phyloP scores from a whole-genome alignment of 1,140 invertebrate genomes.

The Acromyrmex echinatior region DNA sequence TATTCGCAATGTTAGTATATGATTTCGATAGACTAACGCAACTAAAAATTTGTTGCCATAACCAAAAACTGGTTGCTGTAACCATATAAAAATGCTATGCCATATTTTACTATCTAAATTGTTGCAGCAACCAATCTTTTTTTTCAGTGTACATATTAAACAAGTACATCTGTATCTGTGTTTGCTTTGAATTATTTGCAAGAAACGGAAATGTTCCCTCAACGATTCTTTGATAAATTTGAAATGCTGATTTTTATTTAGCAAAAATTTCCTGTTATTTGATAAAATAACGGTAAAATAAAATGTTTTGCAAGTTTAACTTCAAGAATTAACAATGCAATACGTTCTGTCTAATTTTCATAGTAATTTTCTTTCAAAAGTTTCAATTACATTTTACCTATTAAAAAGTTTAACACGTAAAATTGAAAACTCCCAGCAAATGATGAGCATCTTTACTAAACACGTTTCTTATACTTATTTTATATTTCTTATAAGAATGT shows the following conservation, averaged over 20 bases:
- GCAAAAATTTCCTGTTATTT: neutral
- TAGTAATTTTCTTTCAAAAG: neutral
- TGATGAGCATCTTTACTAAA: neutral
- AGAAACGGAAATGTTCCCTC: neutral
- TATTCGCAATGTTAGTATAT: too few relatives aligned
- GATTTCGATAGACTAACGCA: too few relatives aligned
- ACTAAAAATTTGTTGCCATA: too few relatives aligned
- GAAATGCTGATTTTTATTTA: neutral
- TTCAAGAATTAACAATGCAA: neutral
- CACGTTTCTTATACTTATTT: neutral
- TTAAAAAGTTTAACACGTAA: neutral
- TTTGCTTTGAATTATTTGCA: slow-evolving; percentile 5
- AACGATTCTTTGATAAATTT: neutral
- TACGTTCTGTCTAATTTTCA: neutral
- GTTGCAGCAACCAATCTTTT: too few relatives aligned
- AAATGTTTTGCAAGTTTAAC: neutral
- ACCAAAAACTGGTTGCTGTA: too few relatives aligned
- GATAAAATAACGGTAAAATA: neutral
- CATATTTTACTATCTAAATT: too few relatives aligned
- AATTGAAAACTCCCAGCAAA: neutral
- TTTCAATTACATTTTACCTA: neutral
- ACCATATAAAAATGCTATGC: too few relatives aligned
- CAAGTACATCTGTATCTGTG: neutral
- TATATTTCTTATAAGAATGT: neutral
- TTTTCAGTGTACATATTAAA: neutral